phyloP scores from a whole-genome alignment of 2,888 invertebrate genomes.

The Tromatobia lineatoria region DNA sequence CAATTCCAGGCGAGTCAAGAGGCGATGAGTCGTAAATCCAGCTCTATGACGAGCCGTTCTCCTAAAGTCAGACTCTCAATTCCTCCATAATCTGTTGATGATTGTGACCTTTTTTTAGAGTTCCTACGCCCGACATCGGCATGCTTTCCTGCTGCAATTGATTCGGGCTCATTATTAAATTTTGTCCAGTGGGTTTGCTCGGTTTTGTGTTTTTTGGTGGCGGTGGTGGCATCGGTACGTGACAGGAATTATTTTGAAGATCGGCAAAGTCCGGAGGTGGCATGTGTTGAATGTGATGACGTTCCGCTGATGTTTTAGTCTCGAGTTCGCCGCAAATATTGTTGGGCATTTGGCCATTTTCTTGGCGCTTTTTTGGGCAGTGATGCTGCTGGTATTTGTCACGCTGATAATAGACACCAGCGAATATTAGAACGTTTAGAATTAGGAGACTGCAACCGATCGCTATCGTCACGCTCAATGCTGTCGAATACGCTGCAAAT shows the following conservation, averaged over 20 bases:
- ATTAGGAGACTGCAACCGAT: constrained; percentile 97
- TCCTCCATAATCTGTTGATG: constrained; percentile 90
- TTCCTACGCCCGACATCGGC: constrained; percentile 90
- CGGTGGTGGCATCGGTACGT: constrained; percentile 90
- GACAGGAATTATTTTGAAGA: constrained; percentile 89
- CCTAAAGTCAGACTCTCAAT: constrained; percentile 91
- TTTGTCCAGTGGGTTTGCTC: constrained; percentile 80
- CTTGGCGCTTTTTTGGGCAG: constrained; percentile 89
- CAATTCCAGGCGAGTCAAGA: constrained; percentile 33
- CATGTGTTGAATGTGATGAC: constrained; percentile 93
- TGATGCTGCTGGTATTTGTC: constrained; percentile 90
- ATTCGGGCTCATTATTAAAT: constrained; percentile 87
- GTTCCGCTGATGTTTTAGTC: constrained; percentile 89
- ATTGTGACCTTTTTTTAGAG: constrained; percentile 89
- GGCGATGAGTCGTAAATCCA: constrained; percentile 51
- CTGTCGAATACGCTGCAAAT: constrained; percentile 96
- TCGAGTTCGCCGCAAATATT: constrained; percentile 95
- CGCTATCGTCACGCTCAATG: constrained; percentile 96
- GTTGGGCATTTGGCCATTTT: constrained; percentile 95
- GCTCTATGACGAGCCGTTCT: constrained; percentile 72
- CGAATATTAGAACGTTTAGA: constrained; percentile 96
- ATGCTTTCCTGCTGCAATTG: constrained; percentile 91
- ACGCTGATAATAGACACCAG: constrained; percentile 97
- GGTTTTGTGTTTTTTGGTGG: constrained; percentile 90
- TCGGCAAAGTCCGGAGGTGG: constrained; percentile 95